These are phyloP conservation scores for Nemurella pictetii DNA, from an alignment of 2,888 invertebrate genomes.

Conservation along the genomic window DNA sequence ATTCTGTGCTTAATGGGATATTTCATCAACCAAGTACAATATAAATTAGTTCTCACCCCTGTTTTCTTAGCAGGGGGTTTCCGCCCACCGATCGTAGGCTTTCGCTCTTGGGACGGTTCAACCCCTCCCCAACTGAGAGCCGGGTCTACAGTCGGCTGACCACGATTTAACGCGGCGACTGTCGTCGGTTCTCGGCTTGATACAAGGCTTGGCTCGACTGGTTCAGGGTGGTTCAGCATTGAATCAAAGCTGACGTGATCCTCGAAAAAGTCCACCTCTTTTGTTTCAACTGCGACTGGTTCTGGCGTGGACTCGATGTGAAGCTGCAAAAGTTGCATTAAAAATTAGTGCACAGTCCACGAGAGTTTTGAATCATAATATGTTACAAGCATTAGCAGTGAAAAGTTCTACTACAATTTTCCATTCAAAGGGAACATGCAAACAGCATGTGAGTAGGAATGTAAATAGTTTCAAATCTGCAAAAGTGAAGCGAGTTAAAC, in stretches of 20 bases:
- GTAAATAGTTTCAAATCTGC: background rate
- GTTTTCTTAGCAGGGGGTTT: constrained; percentile 70
- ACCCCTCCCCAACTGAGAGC: constrained; percentile 49
- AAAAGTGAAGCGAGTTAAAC: background rate
- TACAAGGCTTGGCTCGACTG: background rate
- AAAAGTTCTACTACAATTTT: background rate
- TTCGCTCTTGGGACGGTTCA: constrained; percentile 54
- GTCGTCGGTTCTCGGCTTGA: background rate
- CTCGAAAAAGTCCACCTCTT: constrained; percentile 28
- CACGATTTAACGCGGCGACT: constrained; percentile 29
- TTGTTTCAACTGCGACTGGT: background rate
- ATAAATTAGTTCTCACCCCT: constrained; percentile 61
- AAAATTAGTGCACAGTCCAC: background rate
- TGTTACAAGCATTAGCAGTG: background rate
- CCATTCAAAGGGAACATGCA: background rate
- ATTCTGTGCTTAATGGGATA: too few species aligned
- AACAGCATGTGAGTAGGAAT: background rate
- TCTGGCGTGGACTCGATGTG: background rate
- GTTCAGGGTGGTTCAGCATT: constrained; percentile 16
- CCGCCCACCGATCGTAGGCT: constrained; percentile 71
- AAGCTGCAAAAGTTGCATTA: constrained; percentile 3
- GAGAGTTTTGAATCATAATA: background rate
- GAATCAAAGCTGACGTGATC: constrained; percentile 29
- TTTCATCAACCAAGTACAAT: background rate
- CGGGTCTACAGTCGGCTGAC: constrained; percentile 56